Evolutionary conservation across 2,888 invertebrate genomes (phyloP), one percentile per base, ranked within the genome.

Genomic region (Plagodis dolabraria): DNA sequence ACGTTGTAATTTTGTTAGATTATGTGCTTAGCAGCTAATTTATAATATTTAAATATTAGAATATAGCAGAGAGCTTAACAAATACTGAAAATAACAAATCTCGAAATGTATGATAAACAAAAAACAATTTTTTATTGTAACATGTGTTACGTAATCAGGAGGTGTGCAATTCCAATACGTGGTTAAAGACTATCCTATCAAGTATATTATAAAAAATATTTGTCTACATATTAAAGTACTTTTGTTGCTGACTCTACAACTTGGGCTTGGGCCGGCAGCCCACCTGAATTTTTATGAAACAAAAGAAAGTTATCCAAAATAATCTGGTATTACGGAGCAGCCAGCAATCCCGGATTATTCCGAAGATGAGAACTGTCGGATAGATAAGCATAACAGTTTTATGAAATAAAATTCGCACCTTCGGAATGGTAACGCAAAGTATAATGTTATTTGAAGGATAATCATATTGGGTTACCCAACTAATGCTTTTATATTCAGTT

Each of bases 231-330:
- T 22, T 22, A 4, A 22, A n/a, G 12, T 35, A 48, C 42, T 65
- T 63, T 60, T 63, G 12, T 46, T 63, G 65, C 63, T 43, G 55
- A 67, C 64, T 47, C 50, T 69, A 57, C 52, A 33, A 40, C 54
- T 35, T 52, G 48, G 57, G 62, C 66, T 53, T 57, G 44, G 55
- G 47, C 57, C 52, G 63, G 67, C 57, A 65, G 68, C 62, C 53
- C 67, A 73, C 73, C 72, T 74, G 74, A 74, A 68, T 72, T 75
- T 74, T 71, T 69, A 74, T 72, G 68, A 71, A 71, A 71, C 70
- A 73, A 75, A 70, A 65, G 67, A 72, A 74, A 72, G 67, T 75
- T 74, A 64, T 60, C 55, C 64, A 55, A 60, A 69, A 70, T 72
- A 72, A 75, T 74, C 69, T 57, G 59, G 65, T 67, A 71, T 72